These are phyloP conservation scores for Pyrocephalus nanus DNA, from an alignment of 2,797 vertebrate species.

Conservation along the genomic window DNA sequence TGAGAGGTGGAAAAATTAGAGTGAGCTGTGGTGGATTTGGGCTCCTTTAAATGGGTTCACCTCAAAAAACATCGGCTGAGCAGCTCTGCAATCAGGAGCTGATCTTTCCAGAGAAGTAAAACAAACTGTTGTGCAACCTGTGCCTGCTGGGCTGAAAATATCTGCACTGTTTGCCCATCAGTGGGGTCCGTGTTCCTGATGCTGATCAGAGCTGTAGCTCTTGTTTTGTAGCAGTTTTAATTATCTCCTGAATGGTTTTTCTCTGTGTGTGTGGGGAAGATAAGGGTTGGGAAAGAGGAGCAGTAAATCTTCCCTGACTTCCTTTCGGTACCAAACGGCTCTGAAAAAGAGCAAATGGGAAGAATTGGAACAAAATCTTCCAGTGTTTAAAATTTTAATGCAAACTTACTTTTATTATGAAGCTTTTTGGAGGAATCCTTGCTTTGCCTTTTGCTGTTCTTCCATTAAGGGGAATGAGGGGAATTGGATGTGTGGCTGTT, in stretches of 20 bases:
- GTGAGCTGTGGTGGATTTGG: not conserved
- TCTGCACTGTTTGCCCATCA: not conserved
- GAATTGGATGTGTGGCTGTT: not conserved
- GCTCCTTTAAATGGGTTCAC: not conserved
- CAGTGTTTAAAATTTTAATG: not conserved
- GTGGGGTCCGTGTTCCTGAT: not conserved
- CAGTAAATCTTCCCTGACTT: constrained; percentile 24
- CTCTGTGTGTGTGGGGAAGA: not conserved
- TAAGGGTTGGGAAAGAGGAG: constrained; percentile 2
- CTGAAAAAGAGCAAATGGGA: not conserved
- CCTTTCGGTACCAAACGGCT: not conserved
- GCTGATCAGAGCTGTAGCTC: not conserved
- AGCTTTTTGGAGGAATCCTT: not conserved
- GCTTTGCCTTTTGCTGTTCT: not conserved
- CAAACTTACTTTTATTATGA: not conserved
- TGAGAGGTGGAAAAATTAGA: not conserved
- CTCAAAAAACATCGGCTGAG: not conserved
- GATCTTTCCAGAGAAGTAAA: not conserved
- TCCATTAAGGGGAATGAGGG: not conserved
- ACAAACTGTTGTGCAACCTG: not conserved
- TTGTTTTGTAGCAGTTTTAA: constrained; percentile 8
- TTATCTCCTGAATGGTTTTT: not conserved
- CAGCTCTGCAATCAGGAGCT: not conserved
- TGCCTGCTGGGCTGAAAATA: not conserved
- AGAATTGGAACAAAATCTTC: not conserved